Evolutionary conservation across 2,888 invertebrate species (phyloP).

Genomic region (Ptilodon capucinus): DNA sequence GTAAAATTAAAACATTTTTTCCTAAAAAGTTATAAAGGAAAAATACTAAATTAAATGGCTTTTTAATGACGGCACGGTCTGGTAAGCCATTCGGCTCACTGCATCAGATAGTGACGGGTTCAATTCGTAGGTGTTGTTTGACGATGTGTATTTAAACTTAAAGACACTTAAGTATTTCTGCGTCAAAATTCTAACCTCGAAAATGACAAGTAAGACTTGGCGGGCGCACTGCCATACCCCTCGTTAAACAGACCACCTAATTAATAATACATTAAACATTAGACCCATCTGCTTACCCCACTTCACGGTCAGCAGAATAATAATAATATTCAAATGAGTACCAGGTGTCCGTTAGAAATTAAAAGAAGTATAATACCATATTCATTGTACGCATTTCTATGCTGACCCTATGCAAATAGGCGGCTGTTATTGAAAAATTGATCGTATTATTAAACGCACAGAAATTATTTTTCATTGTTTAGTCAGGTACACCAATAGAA

Average conservation of each 20-base stretch:
- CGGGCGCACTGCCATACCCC: background rate
- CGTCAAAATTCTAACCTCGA: no score
- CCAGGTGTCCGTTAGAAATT: slow-evolving; percentile 58
- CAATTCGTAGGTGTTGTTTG: no score
- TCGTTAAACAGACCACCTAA: background rate
- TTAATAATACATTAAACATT: background rate
- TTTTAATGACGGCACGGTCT: no score
- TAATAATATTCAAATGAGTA: slow-evolving; percentile 44
- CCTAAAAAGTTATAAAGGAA: no score
- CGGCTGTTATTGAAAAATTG: background rate
- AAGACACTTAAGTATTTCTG: no score
- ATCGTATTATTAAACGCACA: background rate
- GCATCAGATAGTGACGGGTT: no score
- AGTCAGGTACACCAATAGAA: background rate
- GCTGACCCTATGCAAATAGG: slow-evolving; percentile 51
- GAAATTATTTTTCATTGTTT: background rate
- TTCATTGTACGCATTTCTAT: slow-evolving; percentile 34
- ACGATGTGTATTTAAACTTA: no score
- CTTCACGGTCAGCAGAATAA: slow-evolving; percentile 41
- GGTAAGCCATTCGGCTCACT: no score
- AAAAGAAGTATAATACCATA: slow-evolving; percentile 37
- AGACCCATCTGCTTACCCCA: slow-evolving; percentile 12
- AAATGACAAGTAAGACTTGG: background rate
- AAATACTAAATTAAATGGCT: no score
- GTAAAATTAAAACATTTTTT: no score